Evolutionary conservation across 2,888 invertebrate species (phyloP).

Genomic region (Tetranychus piercei): DNA sequence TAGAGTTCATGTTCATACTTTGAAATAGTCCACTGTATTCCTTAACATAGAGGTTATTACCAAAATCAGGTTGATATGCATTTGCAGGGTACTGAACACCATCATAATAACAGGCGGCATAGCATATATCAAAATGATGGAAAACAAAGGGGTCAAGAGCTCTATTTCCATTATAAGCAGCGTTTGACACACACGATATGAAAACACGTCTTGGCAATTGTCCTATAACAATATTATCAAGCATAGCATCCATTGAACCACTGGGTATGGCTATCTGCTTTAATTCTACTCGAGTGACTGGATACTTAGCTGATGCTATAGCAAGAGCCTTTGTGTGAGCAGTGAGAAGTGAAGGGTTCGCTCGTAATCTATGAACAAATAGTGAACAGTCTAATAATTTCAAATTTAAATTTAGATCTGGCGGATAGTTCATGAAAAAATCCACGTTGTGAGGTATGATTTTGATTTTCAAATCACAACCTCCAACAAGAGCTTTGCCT

Average conservation of each 20-base stretch:
- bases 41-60: conserved; percentile 9
- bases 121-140: conserved; percentile 25
- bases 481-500: conserved; percentile 17
- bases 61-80: conserved; percentile 24
- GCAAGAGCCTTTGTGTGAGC: conserved; percentile 27
- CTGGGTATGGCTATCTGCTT: conserved; percentile 26
- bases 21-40: conserved; percentile 25
- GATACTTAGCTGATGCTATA: conserved; percentile 26
- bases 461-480: conserved; percentile 17
- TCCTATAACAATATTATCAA: conserved; percentile 30
- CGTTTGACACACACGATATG: conserved; percentile 27
- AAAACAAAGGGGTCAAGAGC: conserved; percentile 27
- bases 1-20: conserved; percentile 11
- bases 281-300: conserved; percentile 23
- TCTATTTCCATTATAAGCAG: conserved; percentile 26
- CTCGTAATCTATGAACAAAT: conserved; percentile 24
- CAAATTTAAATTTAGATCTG: conserved; percentile 23
- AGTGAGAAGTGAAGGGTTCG: conserved; percentile 27
- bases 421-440: no score
- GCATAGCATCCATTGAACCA: conserved; percentile 28
- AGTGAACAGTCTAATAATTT: conserved; percentile 25
- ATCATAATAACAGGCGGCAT: conserved; percentile 24
- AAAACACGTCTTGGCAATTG: conserved; percentile 30
- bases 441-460: no score
- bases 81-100: conserved; percentile 26